Conservation (phyloP, 2,888 invertebrate species). For the Drosophila bunnanda region DNA sequence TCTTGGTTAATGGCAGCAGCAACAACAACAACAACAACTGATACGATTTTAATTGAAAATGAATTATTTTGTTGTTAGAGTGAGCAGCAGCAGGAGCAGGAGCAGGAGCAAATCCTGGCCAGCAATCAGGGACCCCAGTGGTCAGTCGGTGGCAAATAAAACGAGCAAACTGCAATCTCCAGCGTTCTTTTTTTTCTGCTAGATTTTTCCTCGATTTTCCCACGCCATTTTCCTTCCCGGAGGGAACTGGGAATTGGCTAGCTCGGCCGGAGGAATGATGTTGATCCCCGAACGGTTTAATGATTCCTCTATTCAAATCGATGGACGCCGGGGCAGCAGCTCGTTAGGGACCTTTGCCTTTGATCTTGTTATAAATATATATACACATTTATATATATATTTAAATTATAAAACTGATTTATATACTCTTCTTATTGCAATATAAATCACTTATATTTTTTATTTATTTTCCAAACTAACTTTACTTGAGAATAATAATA, state of each 20-base stretch:
- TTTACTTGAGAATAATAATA: not conserved
- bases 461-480: too few species aligned
- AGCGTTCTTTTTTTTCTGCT: not conserved
- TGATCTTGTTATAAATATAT: not conserved
- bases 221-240: not conserved
- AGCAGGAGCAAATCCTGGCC: not conserved
- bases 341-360: not conserved
- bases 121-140: slow-evolving; percentile 22
- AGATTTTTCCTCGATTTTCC: slow-evolving; percentile 5
- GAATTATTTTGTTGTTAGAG: slow-evolving; percentile 81
- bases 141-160: slow-evolving; percentile 31
- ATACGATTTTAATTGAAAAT: slow-evolving; percentile 84
- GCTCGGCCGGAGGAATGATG: slow-evolving; percentile 13
- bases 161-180: slow-evolving; percentile 8
- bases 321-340: not conserved
- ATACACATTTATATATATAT: not conserved
- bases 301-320: slow-evolving; percentile 15
- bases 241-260: slow-evolving; percentile 15
- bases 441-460: not conserved
- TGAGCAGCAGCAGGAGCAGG: slow-evolving; percentile 24
- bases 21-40: slow-evolving; percentile 62
- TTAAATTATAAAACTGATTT: not conserved
- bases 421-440: not conserved
- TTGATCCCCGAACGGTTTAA: slow-evolving; percentile 17
- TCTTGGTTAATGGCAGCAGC: slow-evolving; percentile 52